These are phyloP conservation scores for Periophthalmus modestus DNA, from an alignment of 2,113 vertebrate species.

Conservation along the genomic window DNA sequence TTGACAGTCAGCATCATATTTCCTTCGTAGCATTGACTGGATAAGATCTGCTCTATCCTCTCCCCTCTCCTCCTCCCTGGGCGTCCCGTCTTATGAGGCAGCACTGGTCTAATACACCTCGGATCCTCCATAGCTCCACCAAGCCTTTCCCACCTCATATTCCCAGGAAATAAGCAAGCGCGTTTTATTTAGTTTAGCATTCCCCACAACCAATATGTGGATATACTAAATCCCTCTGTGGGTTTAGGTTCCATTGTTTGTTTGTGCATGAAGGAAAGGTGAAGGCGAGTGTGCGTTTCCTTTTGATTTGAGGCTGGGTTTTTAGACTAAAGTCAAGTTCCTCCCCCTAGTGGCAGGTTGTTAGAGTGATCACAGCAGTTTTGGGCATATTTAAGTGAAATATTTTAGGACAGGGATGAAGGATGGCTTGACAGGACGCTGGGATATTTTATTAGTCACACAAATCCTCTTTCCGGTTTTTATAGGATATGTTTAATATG, in stretches of 20 bases:
- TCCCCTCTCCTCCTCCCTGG: constrained; percentile 32
- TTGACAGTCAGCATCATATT: neutral
- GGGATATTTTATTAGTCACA: constrained; percentile 1
- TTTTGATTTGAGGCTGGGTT: constrained; percentile 18
- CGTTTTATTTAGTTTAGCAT: constrained; percentile 51
- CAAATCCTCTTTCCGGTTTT: neutral
- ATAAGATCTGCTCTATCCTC: constrained; percentile 4
- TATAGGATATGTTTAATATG: neutral
- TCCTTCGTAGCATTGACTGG: neutral
- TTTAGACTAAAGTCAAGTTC: constrained; percentile 37
- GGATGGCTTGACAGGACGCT: neutral
- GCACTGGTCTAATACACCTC: constrained; percentile 30
- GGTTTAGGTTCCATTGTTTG: constrained; percentile 47
- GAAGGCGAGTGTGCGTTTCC: constrained; percentile 28
- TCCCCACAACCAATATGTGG: constrained; percentile 42
- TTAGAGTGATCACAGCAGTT: neutral
- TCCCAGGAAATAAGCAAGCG: constrained; percentile 35
- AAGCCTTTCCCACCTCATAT: constrained; percentile 44
- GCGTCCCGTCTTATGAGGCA: constrained; percentile 38
- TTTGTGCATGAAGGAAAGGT: constrained; percentile 36
- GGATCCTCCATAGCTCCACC: constrained; percentile 39
- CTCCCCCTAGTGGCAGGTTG: constrained; percentile 61
- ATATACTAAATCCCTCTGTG: constrained; percentile 55
- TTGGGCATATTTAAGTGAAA: neutral
- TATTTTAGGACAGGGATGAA: constrained; percentile 5